Base-by-base conservation (phyloP, 1,140 invertebrate genomes). In the Saccostrea cuccullata region DNA sequence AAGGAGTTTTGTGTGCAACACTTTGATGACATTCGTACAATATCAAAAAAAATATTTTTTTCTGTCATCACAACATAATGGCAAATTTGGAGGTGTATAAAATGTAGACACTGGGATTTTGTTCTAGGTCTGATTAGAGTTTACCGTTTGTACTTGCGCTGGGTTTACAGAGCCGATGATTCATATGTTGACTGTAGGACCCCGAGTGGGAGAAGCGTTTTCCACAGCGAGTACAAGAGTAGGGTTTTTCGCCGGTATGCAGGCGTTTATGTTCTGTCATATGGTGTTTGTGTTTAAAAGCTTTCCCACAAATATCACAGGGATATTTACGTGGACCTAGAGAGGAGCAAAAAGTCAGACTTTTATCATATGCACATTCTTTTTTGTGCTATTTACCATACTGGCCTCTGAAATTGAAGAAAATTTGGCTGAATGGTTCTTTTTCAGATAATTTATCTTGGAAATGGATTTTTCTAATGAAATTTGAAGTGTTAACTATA, bases 221-320 rank as follows among this genome's bases (percentile, higher is more conserved):
- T 92, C 98, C 96, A 97, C 99, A 99, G 96, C 99, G 99, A 94
- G 97, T 97, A 96, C 99, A 99, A 95, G 99, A 98, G 95, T 99
- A 99, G 20, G 98, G 98, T 95, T 99, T 99, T 95, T 99, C 98
- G n/a, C 99, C 99, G 85, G 97, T 99, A 96, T 99, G 99, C 87
- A 99, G 96, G 90, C 99, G 97, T 95, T 98, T 98, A 96, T 99
- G 99, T 95, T 99, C 99, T 64, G 98, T 99, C 90, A 99, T 96
- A 94, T 99, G 99, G 95, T 99, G 99, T 96, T 99, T 99, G 96
- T 99, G 99, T 95, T 99, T 99, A 96, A 99, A 99, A 82, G 99
- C 99, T 95, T 99, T 99, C 23, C 97, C 96, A 95, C 99, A 99
- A 92, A 98, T 97, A 94, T 98, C 96, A 95, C 99, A 99, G 95